Evolutionary conservation across 2,888 invertebrate genomes (phyloP).

Genomic region (Helicoverpa assulta): DNA sequence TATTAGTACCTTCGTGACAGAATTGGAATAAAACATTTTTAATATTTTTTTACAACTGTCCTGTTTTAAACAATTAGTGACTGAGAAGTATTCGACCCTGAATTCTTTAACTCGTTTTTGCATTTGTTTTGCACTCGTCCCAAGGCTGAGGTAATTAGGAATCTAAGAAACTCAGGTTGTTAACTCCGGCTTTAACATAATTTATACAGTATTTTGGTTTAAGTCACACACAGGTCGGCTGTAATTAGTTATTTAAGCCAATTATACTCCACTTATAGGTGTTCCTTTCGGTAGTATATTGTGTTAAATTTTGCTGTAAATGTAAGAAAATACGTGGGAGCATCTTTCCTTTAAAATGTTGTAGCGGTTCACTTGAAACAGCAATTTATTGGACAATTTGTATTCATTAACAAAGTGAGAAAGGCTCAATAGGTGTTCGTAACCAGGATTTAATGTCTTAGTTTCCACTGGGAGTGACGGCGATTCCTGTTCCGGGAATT

Average conservation of each 20-base stretch:
- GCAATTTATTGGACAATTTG: constrained; percentile 79
- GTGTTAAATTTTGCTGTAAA: constrained; percentile 45
- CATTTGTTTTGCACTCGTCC: constrained; percentile 35
- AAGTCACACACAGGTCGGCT: constrained; percentile 42
- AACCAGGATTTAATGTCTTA: constrained; percentile 87
- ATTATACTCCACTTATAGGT: constrained; percentile 72
- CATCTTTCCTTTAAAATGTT: constrained; percentile 53
- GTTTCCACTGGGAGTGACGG: constrained; percentile 76
- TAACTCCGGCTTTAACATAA: constrained; percentile 53
- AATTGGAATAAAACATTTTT: constrained; percentile 34
- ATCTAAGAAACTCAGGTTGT: constrained; percentile 52
- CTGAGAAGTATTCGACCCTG: constrained; percentile 36
- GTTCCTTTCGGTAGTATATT: constrained; percentile 53
- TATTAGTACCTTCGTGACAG: constrained; percentile 46
- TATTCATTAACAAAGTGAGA: constrained; percentile 82
- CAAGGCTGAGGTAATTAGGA: constrained; percentile 55
- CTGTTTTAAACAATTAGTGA: constrained; percentile 30
- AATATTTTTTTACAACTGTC: constrained; percentile 29
- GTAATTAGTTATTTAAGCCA: constrained; percentile 67
- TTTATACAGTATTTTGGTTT: constrained; percentile 43
- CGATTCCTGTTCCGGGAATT: constrained; percentile 79
- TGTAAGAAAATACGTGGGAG: constrained; percentile 47
- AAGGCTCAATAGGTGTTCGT: constrained; percentile 81
- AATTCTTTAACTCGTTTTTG: constrained; percentile 53
- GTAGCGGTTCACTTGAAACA: constrained; percentile 71